A percentile compares a stretch with the other conserved stretches of the same genome.
phyloP scores from a whole-genome alignment of 2,113 vertebrate species.

The Ovis aries region ARS-UI_Ramb_v3.0 NC_056071.1:65333501-65334000 shows the following conservation, averaged over 20 bases:
- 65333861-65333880: not conserved
- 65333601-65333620: not conserved
- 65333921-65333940: not conserved
- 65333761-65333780: not conserved
- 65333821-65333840: not conserved
- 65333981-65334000: not conserved
- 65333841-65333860: not conserved
- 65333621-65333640: not conserved
- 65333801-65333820: not conserved
- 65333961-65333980: not conserved
- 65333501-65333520: too few species aligned
- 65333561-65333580: too few species aligned
- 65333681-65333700: not conserved
- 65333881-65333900: not conserved
- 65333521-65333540: rapidly evolving
- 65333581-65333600: rapidly evolving
- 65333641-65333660: not conserved
- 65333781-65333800: not conserved
- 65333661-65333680: not conserved
- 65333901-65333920: not conserved
- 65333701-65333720: not conserved
- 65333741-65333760: not conserved
- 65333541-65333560: not conserved
- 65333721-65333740: too few species aligned
- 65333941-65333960: not conserved